Evolutionary conservation across 37 sponge, comb jelly and placozoan genomes (phyloP).

Genomic region (Geodia barretti): DNA sequence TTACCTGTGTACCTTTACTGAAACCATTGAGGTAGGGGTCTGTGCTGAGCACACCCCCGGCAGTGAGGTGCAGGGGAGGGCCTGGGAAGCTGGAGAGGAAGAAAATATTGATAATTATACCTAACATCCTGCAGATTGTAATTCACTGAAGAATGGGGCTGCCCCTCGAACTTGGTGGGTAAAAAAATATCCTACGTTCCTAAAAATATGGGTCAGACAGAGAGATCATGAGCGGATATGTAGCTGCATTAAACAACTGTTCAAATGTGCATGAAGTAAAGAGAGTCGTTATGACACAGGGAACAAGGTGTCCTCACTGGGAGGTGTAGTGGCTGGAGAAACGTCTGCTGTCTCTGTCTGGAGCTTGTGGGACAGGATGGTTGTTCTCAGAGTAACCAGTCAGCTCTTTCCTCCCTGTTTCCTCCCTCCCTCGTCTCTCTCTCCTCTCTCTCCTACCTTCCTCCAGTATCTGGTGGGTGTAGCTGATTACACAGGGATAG

Average conservation of each 20-base stretch:
- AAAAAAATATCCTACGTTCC: neutral
- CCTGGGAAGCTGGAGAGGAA: conserved; percentile 7
- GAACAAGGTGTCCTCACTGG: neutral
- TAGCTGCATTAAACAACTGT: neutral
- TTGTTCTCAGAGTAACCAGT: conserved; percentile 39
- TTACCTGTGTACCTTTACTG: conserved; percentile 39
- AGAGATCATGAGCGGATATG: neutral
- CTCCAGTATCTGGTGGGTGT: neutral
- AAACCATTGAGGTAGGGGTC: conserved; percentile 16
- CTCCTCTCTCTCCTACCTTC: conserved; percentile 7
- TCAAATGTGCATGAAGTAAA: neutral
- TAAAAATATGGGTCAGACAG: neutral
- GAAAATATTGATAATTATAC: too few species aligned
- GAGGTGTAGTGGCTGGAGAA: conserved; percentile 41
- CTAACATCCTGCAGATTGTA: too few species aligned
- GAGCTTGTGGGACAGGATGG: neutral
- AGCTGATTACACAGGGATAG: conserved; percentile 17
- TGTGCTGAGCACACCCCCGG: conserved; percentile 8
- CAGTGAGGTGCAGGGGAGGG: neutral
- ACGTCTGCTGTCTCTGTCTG: conserved; percentile 12
- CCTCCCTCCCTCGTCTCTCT: conserved; percentile 14
- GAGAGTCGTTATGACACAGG: neutral
- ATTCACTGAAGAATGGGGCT: too few species aligned
- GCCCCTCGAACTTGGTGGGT: neutral
- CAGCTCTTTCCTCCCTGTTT: conserved; percentile 27